phyloP scores from a whole-genome alignment of 2,888 invertebrate species.

The Proisotoma minuta region DNA sequence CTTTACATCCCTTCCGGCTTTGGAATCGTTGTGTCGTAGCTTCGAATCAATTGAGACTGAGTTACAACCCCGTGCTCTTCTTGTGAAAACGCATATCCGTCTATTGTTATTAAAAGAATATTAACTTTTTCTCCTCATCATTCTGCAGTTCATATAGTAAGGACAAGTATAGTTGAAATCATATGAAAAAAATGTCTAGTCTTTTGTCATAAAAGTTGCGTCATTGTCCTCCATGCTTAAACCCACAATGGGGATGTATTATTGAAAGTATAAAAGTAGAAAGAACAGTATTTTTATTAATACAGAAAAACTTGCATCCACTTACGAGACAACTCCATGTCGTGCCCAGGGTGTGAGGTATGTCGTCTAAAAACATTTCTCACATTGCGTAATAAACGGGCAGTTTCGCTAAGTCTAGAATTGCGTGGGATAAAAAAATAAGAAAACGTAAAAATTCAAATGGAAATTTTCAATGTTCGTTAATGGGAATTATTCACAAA shows the following conservation, averaged over 20 bases:
- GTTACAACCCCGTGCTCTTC: conserved; percentile 95
- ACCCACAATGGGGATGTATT: too few relatives aligned
- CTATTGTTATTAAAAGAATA: conserved; percentile 57
- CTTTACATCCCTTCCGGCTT: conserved; percentile 70
- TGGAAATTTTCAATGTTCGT: too few relatives aligned
- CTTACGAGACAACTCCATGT: conserved; percentile 91
- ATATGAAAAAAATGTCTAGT: too few relatives aligned
- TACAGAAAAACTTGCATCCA: too few relatives aligned
- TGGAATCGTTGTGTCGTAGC: conserved; percentile 88
- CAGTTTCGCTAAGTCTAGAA: conserved; percentile 93
- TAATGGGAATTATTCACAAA: too few relatives aligned
- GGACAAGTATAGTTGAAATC: too few relatives aligned
- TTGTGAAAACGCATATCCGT: conserved; percentile 99
- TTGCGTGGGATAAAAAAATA: conserved; percentile 30
- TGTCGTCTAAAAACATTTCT: conserved; percentile 86
- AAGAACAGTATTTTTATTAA: not conserved
- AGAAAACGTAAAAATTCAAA: conserved; percentile 27
- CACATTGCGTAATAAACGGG: conserved; percentile 88
- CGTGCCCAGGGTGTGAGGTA: conserved; percentile 69
- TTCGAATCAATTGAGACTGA: conserved; percentile 90
- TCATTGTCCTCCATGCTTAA: too few relatives aligned
- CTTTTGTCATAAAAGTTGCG: too few relatives aligned
- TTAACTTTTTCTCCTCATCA: too few relatives aligned
- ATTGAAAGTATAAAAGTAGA: not conserved
- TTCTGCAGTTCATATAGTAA: too few relatives aligned